These are phyloP conservation scores for Synaphobranchus kaupii DNA, from an alignment of 2,797 vertebrate species.

Conservation along the genomic window DNA sequence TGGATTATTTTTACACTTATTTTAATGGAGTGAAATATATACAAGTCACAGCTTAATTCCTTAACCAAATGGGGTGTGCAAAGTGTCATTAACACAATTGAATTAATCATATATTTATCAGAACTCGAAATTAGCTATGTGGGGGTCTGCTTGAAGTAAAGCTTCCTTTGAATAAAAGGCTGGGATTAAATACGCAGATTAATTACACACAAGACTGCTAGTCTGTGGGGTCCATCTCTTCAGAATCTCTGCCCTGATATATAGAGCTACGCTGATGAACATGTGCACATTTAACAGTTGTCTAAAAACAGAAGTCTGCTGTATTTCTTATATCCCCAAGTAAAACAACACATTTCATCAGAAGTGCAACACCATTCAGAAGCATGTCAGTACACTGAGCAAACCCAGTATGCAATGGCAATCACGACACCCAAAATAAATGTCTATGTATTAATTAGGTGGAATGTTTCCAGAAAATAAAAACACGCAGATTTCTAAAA, in stretches of 20 bases:
- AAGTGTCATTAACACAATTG: constrained; percentile 37
- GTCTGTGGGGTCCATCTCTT: constrained; percentile 40
- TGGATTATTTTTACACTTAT: background rate
- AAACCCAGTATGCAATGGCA: background rate
- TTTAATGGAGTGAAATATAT: constrained; percentile 11
- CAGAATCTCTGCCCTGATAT: constrained; percentile 42
- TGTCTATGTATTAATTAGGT: background rate
- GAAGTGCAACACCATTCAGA: background rate
- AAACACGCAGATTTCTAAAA: background rate
- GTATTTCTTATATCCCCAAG: constrained; percentile 15
- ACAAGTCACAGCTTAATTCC: constrained; percentile 6
- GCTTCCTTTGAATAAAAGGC: constrained; percentile 27
- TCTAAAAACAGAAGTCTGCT: constrained; percentile 42
- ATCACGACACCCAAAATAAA: background rate
- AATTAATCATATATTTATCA: constrained; percentile 50
- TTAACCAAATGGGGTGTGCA: constrained; percentile 20
- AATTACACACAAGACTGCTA: constrained; percentile 51
- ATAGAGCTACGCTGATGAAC: constrained; percentile 39
- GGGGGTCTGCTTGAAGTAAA: constrained; percentile 41
- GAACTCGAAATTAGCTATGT: constrained; percentile 22
- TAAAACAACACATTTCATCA: background rate
- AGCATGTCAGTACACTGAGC: background rate
- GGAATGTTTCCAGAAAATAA: background rate
- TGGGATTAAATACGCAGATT: constrained; percentile 39
- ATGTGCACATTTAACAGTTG: constrained; percentile 48